These are phyloP conservation scores for Epinephelus lanceolatus DNA, from an alignment of 2,113 vertebrate species.

Conservation along the genomic window DNA sequence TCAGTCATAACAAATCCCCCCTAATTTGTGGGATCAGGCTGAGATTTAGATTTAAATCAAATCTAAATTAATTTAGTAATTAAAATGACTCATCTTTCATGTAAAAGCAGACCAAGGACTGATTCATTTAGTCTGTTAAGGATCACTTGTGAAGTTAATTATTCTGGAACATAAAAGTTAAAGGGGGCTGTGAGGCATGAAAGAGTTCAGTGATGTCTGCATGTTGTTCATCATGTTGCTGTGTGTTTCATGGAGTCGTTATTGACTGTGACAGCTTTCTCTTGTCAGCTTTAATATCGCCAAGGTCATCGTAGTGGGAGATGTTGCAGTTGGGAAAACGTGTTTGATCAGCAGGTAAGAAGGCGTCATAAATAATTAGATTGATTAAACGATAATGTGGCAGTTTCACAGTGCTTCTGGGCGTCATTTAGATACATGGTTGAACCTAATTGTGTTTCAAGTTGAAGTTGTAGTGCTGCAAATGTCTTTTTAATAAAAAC, in stretches of 20 bases:
- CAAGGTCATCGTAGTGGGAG: conserved; percentile 96
- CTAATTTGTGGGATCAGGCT: background rate
- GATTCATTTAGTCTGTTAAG: background rate
- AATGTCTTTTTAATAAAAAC: background rate
- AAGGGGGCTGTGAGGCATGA: background rate
- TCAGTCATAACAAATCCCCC: background rate
- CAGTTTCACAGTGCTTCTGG: background rate
- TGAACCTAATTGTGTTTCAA: background rate
- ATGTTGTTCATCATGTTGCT: background rate
- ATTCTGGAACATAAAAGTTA: conserved; percentile 1
- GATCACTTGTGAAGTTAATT: background rate
- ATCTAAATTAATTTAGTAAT: background rate
- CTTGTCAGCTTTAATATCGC: conserved; percentile 92
- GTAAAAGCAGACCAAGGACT: no score
- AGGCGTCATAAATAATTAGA: background rate
- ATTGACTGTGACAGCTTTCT: conserved; percentile 26
- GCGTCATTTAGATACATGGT: background rate
- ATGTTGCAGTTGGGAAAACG: conserved; percentile 95
- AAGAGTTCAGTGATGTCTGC: background rate
- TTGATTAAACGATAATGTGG: background rate
- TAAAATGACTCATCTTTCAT: background rate
- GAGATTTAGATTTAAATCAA: background rate
- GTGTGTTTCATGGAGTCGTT: background rate
- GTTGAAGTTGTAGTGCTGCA: background rate
- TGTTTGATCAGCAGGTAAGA: conserved; percentile 95